A percentile compares a stretch with the other conserved stretches of the same genome.
These are phyloP conservation scores for Laupala kohalensis DNA, from an alignment of 1,140 invertebrate species.

Conservation along the genomic window DNA sequence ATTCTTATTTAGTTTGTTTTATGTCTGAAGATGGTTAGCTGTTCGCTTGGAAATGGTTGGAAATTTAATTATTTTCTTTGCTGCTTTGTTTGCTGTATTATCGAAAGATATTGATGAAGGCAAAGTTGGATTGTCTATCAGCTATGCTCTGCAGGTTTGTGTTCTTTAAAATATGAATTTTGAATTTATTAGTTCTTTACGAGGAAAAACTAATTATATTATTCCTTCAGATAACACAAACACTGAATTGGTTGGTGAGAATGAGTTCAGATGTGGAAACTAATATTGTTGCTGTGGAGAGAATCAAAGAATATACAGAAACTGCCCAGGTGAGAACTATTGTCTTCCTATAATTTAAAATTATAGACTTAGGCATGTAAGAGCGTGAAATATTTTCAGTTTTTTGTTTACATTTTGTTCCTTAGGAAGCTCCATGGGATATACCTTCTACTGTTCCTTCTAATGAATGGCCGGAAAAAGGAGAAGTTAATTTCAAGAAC, in stretches of 20 bases:
- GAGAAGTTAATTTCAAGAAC: conserved; percentile 58
- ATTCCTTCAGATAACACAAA: conserved; percentile 66
- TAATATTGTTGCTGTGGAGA: conserved; percentile 94
- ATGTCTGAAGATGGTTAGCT: conserved; percentile 67
- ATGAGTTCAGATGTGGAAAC: conserved; percentile 96
- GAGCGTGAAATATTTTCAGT: neutral
- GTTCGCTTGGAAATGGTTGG: conserved; percentile 84
- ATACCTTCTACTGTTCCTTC: conserved; percentile 38
- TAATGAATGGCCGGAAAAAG: conserved; percentile 60
- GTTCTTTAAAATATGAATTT: no score
- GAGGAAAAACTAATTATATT: neutral
- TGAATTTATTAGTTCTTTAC: no score
- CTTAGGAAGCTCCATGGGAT: conserved; percentile 60
- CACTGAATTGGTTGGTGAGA: conserved; percentile 88
- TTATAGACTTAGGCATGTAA: no score
- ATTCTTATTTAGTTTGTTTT: neutral
- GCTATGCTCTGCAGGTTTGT: conserved; percentile 69
- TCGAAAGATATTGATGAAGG: conserved; percentile 56
- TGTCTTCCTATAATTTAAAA: neutral
- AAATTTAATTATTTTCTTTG: conserved; percentile 80
- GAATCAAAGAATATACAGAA: conserved; percentile 92
- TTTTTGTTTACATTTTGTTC: neutral
- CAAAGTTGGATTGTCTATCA: conserved; percentile 77
- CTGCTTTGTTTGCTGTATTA: conserved; percentile 76
- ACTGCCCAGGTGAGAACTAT: conserved; percentile 41